A percentile compares a stretch with the other conserved stretches of the same genome.
These are phyloP conservation scores for Apamea crenata DNA, from an alignment of 2,888 invertebrate genomes.

Conservation along the genomic window DNA sequence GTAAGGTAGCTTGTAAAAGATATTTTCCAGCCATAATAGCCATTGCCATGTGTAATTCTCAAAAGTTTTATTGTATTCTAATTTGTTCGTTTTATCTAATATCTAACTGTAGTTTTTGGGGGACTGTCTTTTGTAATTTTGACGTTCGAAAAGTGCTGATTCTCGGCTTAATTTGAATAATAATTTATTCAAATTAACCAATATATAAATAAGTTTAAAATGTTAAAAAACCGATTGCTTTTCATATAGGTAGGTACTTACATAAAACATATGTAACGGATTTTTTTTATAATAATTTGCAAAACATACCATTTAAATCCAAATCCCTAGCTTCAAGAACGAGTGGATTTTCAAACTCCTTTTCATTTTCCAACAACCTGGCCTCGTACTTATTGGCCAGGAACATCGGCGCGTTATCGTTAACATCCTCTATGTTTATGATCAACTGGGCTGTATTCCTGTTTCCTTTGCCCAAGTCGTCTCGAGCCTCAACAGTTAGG, in stretches of 20 bases:
- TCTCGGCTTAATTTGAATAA: too few relatives aligned
- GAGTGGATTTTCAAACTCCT: constrained; percentile 94
- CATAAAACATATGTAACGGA: background rate
- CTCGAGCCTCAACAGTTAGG: constrained; percentile 96
- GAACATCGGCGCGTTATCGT: constrained; percentile 97
- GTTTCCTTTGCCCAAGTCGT: constrained; percentile 94
- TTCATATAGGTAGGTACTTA: too few relatives aligned
- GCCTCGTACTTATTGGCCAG: constrained; percentile 95
- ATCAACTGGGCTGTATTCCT: constrained; percentile 96
- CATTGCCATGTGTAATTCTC: background rate
- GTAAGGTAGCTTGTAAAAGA: background rate
- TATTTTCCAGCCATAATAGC: background rate
- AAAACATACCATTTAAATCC: constrained; percentile 93
- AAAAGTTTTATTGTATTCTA: background rate
- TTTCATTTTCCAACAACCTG: constrained; percentile 95
- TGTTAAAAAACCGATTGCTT: background rate
- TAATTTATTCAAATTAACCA: too few relatives aligned
- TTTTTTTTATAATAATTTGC: background rate
- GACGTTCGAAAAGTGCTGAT: too few relatives aligned
- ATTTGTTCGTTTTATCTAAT: background rate
- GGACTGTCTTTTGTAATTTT: too few relatives aligned
- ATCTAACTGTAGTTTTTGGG: background rate
- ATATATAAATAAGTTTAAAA: background rate
- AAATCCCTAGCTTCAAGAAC: constrained; percentile 95
- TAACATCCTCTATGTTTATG: constrained; percentile 95